Base-by-base conservation (phyloP, 1,140 invertebrate genomes). In the Diprion similis region DNA sequence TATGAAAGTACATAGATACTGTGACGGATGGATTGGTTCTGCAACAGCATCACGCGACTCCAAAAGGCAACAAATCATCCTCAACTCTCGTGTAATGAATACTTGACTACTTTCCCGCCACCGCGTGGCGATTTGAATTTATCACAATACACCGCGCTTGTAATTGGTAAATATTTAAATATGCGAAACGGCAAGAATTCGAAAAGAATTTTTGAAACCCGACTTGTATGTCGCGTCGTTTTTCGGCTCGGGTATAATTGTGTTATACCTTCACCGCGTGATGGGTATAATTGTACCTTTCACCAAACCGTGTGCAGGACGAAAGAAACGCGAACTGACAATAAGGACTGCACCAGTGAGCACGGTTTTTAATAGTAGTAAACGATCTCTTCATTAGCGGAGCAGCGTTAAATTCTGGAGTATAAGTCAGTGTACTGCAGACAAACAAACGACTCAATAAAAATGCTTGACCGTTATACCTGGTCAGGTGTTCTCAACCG, bases 351-450 rank as follows among this genome's bases (percentile, higher is more conserved):
- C 51, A 59, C 3, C 51, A 8, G 51, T n/a, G 24, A 37, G 24
- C 24, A 37, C 24, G 24, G 6, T 37, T 37, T 59, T 59, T 8
- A 11, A 13, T 1, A 13, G 51, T 11, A 59, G 51, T 59, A n/a
- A 59, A 59, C n/a, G 51, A 59, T 59, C 51, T 59, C 51, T 59
- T 59, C 11, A 59, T 59, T 59, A 59, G 51, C 51, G 51, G n/a
- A 59, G 51, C n/a, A 59, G 51, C 51, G 51, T 59, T 59, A 59
- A 59, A 59, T 59, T 59, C 11, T 59, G n/a, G 51, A 13, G n/a
- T 13, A 8, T 59, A 59, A 59, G 51, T 59, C 51, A 1, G 51
- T 59, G 51, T 59, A 59, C 51, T 59, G 51, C 51, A 59, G 51
- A 13, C 51, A 59, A 59, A 59, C 51, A n/a, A n/a, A 59, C n/a